These are phyloP conservation scores for Paramacrobiotus metropolitanus DNA, from an alignment of 1,140 invertebrate species.

Conservation along the genomic window DNA sequence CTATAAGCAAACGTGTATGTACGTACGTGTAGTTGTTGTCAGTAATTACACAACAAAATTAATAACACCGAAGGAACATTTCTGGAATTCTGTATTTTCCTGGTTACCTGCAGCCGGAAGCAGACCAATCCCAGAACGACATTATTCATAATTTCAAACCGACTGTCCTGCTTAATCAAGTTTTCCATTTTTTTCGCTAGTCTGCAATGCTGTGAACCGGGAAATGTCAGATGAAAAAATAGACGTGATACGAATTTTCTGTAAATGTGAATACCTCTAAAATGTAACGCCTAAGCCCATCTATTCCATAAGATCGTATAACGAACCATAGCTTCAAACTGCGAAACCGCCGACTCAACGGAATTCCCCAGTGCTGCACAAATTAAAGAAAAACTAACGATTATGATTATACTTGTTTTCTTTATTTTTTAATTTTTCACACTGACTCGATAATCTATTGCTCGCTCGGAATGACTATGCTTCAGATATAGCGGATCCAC, in stretches of 20 bases:
- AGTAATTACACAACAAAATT: too few species aligned
- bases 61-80: too few species aligned
- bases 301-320: conserved; percentile 70
- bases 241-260: conserved; percentile 8
- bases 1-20: conserved; percentile 20
- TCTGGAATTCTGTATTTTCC: too few species aligned
- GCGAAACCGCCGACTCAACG: conserved; percentile 69
- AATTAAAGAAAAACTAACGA: too few species aligned
- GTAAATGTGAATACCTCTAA: conserved; percentile 35
- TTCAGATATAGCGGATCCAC: conserved; percentile 95
- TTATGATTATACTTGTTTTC: too few species aligned
- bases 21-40: neutral
- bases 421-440: too few species aligned
- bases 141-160: conserved; percentile 84
- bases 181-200: conserved; percentile 79
- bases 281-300: conserved; percentile 74
- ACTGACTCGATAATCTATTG: conserved; percentile 80
- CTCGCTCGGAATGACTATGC: conserved; percentile 80
- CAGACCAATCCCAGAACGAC: conserved; percentile 41
- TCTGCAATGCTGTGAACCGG: conserved; percentile 40
- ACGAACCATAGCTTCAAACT: conserved; percentile 96
- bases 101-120: conserved; percentile 48
- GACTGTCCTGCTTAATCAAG: conserved; percentile 50
- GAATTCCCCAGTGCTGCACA: conserved; percentile 90
- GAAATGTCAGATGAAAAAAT: conserved; percentile 6